Evolutionary conservation across 2,888 invertebrate genomes (phyloP).

Genomic region (Orchestes rusci): DNA sequence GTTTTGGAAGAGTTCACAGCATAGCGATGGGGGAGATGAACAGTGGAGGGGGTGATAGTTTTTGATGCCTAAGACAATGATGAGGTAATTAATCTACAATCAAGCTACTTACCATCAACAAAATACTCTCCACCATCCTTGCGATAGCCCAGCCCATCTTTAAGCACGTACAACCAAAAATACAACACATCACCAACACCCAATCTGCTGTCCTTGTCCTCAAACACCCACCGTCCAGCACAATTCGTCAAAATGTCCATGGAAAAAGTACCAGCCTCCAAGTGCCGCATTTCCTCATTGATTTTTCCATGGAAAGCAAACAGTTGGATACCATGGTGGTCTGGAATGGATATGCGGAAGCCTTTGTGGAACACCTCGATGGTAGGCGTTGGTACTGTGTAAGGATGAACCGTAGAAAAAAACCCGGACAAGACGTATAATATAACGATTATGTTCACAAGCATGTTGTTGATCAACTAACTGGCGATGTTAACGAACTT

Average conservation of each 20-base stretch:
- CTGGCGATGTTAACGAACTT: too few relatives aligned
- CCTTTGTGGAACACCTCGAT: conserved; percentile 38
- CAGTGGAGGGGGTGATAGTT: too few relatives aligned
- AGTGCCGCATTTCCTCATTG: conserved; percentile 36
- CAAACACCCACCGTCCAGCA: conserved; percentile 35
- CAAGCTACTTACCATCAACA: conserved; percentile 28
- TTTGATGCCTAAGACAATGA: not conserved
- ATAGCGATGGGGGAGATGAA: conserved; percentile 1
- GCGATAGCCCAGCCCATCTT: conserved; percentile 35
- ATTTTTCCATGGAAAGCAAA: conserved; percentile 45
- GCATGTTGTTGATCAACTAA: too few relatives aligned
- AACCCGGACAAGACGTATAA: too few relatives aligned
- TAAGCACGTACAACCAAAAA: conserved; percentile 41
- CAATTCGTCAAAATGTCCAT: conserved; percentile 31
- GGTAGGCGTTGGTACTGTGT: conserved; percentile 37
- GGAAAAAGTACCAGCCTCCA: conserved; percentile 36
- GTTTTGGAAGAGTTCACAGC: conserved; percentile 10
- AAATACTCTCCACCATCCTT: conserved; percentile 30
- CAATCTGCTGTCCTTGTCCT: conserved; percentile 31
- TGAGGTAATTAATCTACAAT: too few relatives aligned
- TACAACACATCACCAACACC: conserved; percentile 37
- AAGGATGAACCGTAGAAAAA: too few relatives aligned
- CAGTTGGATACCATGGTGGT: conserved; percentile 38
- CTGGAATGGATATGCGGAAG: conserved; percentile 42
- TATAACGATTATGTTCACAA: too few relatives aligned